Percentiles rank a stretch among this genome's conserved stretches.
Evolutionary conservation across 2,113 vertebrate species (phyloP).

Genomic region (Ailuropoda melanoleuca): DNA sequence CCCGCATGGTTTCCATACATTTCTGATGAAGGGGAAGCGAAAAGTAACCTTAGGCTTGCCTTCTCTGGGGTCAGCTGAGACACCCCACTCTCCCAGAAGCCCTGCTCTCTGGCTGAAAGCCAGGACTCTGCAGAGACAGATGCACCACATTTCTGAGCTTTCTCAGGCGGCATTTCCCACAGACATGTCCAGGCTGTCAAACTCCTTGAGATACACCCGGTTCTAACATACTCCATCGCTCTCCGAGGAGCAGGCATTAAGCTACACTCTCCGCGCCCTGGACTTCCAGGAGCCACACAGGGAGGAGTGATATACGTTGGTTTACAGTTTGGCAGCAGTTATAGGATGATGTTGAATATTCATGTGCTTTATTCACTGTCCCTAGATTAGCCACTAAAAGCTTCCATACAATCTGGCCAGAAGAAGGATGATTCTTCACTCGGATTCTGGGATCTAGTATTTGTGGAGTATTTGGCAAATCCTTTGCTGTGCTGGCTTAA

Average conservation of each 20-base stretch:
- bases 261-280: accelerated
- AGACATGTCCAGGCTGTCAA: background rate
- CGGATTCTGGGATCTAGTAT: background rate
- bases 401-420: background rate
- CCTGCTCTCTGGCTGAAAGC: background rate
- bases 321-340: background rate
- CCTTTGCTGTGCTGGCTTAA: background rate
- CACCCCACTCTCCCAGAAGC: background rate
- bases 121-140: accelerated
- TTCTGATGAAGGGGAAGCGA: background rate
- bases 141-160: background rate
- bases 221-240: background rate
- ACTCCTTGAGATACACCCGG: background rate
- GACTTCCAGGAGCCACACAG: background rate
- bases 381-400: background rate
- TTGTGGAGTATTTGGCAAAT: background rate
- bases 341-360: background rate
- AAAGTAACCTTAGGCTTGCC: background rate
- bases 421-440: background rate
- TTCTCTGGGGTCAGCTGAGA: background rate
- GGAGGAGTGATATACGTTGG: accelerated
- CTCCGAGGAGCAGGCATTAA: accelerated
- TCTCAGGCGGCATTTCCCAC: accelerated
- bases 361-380: background rate
- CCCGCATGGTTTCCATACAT: accelerated